Conservation (phyloP, 2,888 invertebrate genomes). For the Cryptus armator region DNA sequence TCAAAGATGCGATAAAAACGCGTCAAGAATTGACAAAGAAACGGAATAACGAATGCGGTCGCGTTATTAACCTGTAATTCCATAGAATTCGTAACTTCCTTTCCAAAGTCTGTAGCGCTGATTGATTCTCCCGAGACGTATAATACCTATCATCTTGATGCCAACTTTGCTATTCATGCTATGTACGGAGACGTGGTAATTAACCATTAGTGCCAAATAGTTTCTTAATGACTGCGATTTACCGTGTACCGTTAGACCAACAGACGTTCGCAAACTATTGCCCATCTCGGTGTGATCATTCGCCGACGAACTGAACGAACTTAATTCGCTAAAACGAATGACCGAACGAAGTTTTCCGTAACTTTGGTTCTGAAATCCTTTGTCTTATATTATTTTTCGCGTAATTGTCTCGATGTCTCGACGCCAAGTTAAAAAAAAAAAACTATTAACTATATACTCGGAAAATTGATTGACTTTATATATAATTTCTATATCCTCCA, state of each 20-base stretch:
- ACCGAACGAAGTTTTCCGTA: neutral
- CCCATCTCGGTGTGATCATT: constrained; percentile 6
- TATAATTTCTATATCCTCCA: too few species aligned
- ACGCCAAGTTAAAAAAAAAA: too few species aligned
- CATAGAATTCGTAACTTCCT: constrained; percentile 21
- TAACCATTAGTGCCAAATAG: constrained; percentile 49
- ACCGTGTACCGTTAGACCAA: constrained; percentile 41
- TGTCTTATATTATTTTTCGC: too few species aligned
- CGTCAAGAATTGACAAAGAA: constrained; percentile 15
- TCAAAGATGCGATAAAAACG: neutral
- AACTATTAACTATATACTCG: too few species aligned
- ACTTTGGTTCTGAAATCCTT: too few species aligned
- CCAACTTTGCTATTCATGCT: neutral
- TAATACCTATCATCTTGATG: neutral
- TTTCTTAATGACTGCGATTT: constrained; percentile 55
- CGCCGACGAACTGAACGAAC: constrained; percentile 4
- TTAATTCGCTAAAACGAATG: constrained; percentile 10
- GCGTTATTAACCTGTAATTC: constrained; percentile 51
- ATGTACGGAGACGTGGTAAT: constrained; percentile 24
- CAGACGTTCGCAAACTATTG: constrained; percentile 17
- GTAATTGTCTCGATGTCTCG: too few species aligned
- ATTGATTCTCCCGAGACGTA: neutral
- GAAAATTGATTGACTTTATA: too few species aligned
- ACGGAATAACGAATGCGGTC: constrained; percentile 39
- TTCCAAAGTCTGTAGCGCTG: constrained; percentile 22